These are phyloP conservation scores for Bubo blakistoni DNA, from an alignment of 2,113 vertebrate genomes.

Conservation along the genomic window DNA sequence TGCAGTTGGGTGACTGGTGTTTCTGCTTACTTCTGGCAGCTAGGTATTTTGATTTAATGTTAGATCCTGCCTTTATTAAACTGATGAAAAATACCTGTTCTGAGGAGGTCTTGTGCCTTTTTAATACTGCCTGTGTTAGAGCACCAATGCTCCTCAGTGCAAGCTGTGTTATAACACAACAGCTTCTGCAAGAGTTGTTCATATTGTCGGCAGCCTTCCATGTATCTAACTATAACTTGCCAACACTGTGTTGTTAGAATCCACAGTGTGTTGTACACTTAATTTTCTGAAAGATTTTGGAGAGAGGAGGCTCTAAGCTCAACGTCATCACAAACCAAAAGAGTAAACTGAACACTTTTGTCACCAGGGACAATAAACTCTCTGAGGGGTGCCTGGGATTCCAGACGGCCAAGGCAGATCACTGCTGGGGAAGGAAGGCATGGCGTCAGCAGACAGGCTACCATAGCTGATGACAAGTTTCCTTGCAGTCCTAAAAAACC, in stretches of 20 bases:
- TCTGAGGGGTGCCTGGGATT: not conserved
- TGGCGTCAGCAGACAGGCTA: not conserved
- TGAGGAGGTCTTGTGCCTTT: not conserved
- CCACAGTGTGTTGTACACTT: not conserved
- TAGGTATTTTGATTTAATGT: not conserved
- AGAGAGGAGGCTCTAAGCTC: not conserved
- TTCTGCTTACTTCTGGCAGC: not conserved
- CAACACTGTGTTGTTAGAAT: not conserved
- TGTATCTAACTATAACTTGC: not conserved
- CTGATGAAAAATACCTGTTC: not conserved
- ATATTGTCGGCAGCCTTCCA: accelerated
- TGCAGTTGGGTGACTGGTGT: not conserved
- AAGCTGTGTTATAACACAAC: not conserved
- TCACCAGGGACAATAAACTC: not conserved
- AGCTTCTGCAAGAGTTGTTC: not conserved
- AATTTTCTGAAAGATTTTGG: not conserved
- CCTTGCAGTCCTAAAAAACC: not conserved
- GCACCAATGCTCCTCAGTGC: not conserved
- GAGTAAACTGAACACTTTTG: not conserved
- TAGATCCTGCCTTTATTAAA: not conserved
- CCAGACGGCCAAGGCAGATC: not conserved
- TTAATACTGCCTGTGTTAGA: not conserved
- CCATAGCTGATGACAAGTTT: not conserved
- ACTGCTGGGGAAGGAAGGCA: not conserved
- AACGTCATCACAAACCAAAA: not conserved